These are phyloP conservation scores for Encarsia formosa DNA, from an alignment of 2,888 invertebrate genomes.

Conservation along the genomic window DNA sequence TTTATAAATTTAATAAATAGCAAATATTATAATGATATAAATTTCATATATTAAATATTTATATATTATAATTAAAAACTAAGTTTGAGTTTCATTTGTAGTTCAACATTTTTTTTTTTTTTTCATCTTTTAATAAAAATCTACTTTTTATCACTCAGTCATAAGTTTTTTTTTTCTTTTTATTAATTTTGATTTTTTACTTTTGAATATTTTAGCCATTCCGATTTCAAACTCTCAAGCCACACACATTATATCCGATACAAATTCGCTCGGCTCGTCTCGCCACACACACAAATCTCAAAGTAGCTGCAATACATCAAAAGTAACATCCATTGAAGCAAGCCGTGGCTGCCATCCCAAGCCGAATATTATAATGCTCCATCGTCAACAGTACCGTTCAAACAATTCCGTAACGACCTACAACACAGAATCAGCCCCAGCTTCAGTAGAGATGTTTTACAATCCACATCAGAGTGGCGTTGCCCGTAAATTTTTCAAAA, in stretches of 20 bases:
- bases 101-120: no score
- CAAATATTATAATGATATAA: no score
- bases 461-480: conserved; percentile 92
- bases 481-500: conserved; percentile 87
- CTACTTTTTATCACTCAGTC: neutral
- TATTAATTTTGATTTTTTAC: conserved; percentile 42
- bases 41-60: no score
- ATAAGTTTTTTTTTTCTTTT: conserved; percentile 26
- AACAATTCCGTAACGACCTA: conserved; percentile 65
- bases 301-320: conserved; percentile 60
- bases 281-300: conserved; percentile 64
- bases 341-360: conserved; percentile 50
- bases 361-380: conserved; percentile 67
- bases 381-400: conserved; percentile 69
- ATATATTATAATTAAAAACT: no score
- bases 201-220: conserved; percentile 6
- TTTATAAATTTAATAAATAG: no score
- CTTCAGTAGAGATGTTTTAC: conserved; percentile 77
- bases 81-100: no score
- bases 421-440: conserved; percentile 54
- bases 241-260: conserved; percentile 45
- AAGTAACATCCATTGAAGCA: conserved; percentile 62
- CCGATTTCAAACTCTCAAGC: conserved; percentile 58
- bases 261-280: conserved; percentile 52
- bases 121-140: neutral